Evolutionary conservation across 1,140 invertebrate species (phyloP).

Genomic region (Drosophila santomea): DNA sequence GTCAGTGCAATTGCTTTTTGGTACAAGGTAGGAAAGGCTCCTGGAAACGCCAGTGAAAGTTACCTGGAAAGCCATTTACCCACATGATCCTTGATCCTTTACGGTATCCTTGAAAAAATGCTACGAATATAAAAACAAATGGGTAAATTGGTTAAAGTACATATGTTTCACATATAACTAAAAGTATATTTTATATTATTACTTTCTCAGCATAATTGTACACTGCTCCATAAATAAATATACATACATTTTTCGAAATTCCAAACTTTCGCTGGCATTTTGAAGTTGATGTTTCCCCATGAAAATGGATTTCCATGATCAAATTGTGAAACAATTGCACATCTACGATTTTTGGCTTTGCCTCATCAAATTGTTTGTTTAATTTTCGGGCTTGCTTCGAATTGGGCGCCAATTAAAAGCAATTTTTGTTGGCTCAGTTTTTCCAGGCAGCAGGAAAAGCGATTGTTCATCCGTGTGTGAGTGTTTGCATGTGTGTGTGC

Average conservation of each 20-base stretch:
- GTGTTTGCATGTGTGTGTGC: neutral
- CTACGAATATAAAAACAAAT: neutral
- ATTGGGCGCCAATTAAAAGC: conserved; percentile 21
- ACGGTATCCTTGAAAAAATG: no score
- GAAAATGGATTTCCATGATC: neutral
- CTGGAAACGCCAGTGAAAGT: conserved; percentile 12
- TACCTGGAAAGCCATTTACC: neutral
- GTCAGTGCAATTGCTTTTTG: conserved; percentile 13
- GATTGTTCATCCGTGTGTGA: neutral
- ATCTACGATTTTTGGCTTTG: no score
- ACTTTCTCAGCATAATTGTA: no score
- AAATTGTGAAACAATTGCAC: neutral
- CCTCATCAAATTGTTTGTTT: conserved; percentile 8
- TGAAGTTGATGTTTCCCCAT: neutral
- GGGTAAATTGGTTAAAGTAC: neutral
- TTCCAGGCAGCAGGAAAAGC: conserved; percentile 1
- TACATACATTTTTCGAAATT: no score
- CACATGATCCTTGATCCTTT: neutral
- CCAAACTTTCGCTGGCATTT: no score
- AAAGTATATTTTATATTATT: no score
- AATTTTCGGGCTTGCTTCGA: conserved; percentile 1
- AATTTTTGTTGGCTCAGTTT: conserved; percentile 17
- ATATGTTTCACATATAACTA: no score
- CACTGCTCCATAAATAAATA: no score
- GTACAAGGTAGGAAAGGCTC: neutral